Base-by-base conservation (phyloP, 2,888 invertebrate species). In the Matsumyia berberina region DNA sequence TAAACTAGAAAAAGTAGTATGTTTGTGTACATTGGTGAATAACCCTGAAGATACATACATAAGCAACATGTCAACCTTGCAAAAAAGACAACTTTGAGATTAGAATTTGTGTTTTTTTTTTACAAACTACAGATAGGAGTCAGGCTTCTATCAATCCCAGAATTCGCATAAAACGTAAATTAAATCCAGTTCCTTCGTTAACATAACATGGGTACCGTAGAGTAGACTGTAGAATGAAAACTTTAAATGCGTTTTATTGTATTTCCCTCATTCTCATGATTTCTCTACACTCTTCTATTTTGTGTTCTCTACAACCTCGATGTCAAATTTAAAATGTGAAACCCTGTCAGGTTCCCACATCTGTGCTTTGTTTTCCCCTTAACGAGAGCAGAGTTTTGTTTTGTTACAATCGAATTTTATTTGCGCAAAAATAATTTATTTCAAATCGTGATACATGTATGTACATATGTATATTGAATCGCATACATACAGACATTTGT, bases 311-410 rank as follows among this genome's bases (percentile, higher is more conserved):
- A 1, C 49, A 17, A 57, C 9, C 58, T 39, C 24, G 24, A 57
- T 58, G 58, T 58, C 24, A 58, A 58, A 44, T 35, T 33, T 31
- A 0, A 60, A 44, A 29, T 60, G 17, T 44, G 15, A 31, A 60
- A 55, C 17, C 15, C 33, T 33, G 33, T 53, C 53, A 33, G 31
- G 33, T 53, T 53, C 19, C 17, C 37, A 9, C 46, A 46, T 46
- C 42, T 42, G 42, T 24, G 17, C 19, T n/a, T n/a, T 46, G 46
- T 24, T 46, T 46, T 4, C 11, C 46, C 24, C 24, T 24, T 46
- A 19, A 19, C 19, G 15, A 19, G 46, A 46, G 19, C 19, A 17
- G 15, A 24, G 24, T 24, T 24, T 24, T 24, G 11, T 42, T n/a
- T 42, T 6, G 42, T 42, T 42, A 42, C 42, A 15, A 12, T 42